These are phyloP conservation scores for Zaprionus ornatus DNA, from an alignment of 1,140 invertebrate genomes.

Conservation along the genomic window DNA sequence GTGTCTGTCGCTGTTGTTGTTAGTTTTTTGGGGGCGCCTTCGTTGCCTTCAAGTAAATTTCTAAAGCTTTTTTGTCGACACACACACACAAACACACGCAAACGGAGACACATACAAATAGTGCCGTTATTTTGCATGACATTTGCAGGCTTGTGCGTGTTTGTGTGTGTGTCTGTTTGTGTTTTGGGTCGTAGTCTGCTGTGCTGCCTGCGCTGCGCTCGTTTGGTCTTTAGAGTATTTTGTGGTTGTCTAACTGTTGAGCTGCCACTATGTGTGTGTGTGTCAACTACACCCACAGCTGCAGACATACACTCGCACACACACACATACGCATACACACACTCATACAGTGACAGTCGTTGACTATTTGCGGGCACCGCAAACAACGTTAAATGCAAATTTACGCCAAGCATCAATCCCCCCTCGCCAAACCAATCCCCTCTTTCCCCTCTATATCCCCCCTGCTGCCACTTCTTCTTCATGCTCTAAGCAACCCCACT, in stretches of 20 bases:
- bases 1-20: constrained; percentile 44
- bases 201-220: constrained; percentile 32
- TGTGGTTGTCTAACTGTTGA: constrained; percentile 57
- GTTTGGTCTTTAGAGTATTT: constrained; percentile 55
- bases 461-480: neutral
- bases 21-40: constrained; percentile 58
- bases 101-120: constrained; percentile 32
- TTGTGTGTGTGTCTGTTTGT: constrained; percentile 21
- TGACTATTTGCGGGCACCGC: constrained; percentile 73
- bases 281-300: constrained; percentile 5
- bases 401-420: constrained; percentile 56
- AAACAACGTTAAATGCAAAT: constrained; percentile 83
- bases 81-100: constrained; percentile 12
- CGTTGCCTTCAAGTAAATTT: constrained; percentile 52
- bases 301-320: constrained; percentile 15
- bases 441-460: neutral
- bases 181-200: constrained; percentile 26
- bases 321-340: constrained; percentile 9
- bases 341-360: constrained; percentile 16
- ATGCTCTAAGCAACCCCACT: constrained; percentile 7
- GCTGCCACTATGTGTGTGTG: constrained; percentile 18
- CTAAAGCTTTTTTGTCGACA: constrained; percentile 61
- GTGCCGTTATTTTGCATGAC: constrained; percentile 50
- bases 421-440: neutral
- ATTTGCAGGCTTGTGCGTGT: constrained; percentile 44